These are phyloP conservation scores for Eurytoma adleriae DNA, from an alignment of 2,888 invertebrate species.

Conservation along the genomic window DNA sequence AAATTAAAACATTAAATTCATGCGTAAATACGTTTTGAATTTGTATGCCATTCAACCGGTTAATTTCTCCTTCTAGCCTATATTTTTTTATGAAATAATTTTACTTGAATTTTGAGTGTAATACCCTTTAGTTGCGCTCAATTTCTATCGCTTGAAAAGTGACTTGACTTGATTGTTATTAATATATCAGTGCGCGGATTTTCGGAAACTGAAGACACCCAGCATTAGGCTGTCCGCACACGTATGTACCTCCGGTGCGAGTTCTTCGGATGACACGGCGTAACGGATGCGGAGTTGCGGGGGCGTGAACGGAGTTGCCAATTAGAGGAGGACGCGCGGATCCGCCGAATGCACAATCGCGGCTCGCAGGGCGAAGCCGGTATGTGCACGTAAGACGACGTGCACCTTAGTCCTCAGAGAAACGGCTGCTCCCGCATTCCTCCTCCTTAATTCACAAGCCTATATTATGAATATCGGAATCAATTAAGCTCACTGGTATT, in stretches of 20 bases:
- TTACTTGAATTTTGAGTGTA: no score
- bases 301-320: conserved; percentile 20
- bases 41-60: no score
- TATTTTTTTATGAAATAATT: no score
- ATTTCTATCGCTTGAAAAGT: no score
- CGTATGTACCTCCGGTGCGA: background rate
- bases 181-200: no score
- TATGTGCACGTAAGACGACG: background rate
- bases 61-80: no score
- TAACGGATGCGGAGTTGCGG: background rate
- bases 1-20: no score
- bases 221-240: background rate
- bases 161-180: no score
- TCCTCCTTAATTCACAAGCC: background rate
- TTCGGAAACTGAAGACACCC: background rate
- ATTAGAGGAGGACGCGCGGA: background rate
- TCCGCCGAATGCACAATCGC: background rate
- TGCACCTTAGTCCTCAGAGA: background rate
- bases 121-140: no score
- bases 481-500: background rate
- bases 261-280: background rate
- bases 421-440: background rate
- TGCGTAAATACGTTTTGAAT: no score
- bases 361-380: background rate
- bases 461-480: background rate